These are phyloP conservation scores for Lithophane ornitopus DNA, from an alignment of 2,888 invertebrate genomes.

Conservation along the genomic window DNA sequence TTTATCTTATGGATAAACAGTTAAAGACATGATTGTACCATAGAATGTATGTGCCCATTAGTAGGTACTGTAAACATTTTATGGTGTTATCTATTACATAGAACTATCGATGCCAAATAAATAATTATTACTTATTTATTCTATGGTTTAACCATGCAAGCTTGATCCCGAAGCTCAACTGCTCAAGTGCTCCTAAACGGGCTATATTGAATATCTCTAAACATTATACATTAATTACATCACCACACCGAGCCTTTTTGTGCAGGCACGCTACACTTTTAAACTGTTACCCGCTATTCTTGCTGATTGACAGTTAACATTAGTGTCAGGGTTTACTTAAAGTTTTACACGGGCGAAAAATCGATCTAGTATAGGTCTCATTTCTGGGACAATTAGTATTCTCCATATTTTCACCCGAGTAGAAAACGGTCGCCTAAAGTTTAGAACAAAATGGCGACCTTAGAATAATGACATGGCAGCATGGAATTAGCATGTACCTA, in stretches of 20 bases:
- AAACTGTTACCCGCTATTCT: neutral
- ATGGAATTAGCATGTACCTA: no score
- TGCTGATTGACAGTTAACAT: neutral
- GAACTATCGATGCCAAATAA: neutral
- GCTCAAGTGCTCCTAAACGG: no score
- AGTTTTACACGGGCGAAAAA: no score
- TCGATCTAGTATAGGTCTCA: no score
- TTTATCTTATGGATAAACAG: slow-evolving; percentile 28
- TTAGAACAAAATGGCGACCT: no score
- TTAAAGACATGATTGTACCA: slow-evolving; percentile 34
- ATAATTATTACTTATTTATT: neutral
- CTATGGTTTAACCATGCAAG: neutral
- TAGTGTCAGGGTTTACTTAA: no score
- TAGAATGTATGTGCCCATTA: slow-evolving; percentile 19
- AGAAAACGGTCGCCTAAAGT: no score
- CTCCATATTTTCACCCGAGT: no score
- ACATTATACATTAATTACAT: neutral
- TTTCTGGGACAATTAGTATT: no score
- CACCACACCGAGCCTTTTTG: neutral
- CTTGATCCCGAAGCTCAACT: neutral
- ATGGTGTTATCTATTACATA: neutral
- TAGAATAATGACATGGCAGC: no score
- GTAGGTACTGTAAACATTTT: neutral
- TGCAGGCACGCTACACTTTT: neutral
- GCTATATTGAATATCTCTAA: no score